Evolutionary conservation across 1,140 invertebrate species (phyloP).

Genomic region (Cotesia glomerata): DNA sequence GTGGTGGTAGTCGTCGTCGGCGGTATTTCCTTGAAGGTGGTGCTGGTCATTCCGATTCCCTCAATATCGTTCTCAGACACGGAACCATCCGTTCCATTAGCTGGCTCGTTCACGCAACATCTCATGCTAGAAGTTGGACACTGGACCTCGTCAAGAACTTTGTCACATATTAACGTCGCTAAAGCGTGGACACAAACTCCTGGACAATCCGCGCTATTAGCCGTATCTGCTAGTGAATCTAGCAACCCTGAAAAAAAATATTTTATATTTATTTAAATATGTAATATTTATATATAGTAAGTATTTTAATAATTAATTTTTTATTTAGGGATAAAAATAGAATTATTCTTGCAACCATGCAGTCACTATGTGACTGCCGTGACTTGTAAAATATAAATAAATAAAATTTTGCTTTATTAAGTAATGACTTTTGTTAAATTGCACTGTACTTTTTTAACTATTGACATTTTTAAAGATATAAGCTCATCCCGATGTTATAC

Average conservation of each 20-base stretch:
- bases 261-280: no score
- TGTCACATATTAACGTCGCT: conserved; percentile 82
- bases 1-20: conserved; percentile 32
- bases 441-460: background rate
- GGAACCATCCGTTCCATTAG: conserved; percentile 48
- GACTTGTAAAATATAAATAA: no score
- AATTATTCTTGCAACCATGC: no score
- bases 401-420: no score
- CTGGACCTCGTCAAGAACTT: conserved; percentile 79
- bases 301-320: no score
- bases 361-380: no score
- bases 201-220: conserved; percentile 82
- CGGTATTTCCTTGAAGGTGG: conserved; percentile 37
- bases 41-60: conserved; percentile 53
- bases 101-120: conserved; percentile 78
- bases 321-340: no score
- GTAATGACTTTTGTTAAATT: conserved; percentile 6
- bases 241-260: conserved; percentile 70
- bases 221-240: conserved; percentile 82
- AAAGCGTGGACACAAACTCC: conserved; percentile 84
- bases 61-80: conserved; percentile 43
- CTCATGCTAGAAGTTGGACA: conserved; percentile 80
- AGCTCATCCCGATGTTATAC: no score
- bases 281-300: no score
- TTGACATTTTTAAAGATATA: no score